Percentiles rank a stretch among this genome's conserved stretches.
These are phyloP conservation scores for Palythoa grandis DNA, from an alignment of 92 coral and sea anemone genomes.

Conservation along the genomic window DNA sequence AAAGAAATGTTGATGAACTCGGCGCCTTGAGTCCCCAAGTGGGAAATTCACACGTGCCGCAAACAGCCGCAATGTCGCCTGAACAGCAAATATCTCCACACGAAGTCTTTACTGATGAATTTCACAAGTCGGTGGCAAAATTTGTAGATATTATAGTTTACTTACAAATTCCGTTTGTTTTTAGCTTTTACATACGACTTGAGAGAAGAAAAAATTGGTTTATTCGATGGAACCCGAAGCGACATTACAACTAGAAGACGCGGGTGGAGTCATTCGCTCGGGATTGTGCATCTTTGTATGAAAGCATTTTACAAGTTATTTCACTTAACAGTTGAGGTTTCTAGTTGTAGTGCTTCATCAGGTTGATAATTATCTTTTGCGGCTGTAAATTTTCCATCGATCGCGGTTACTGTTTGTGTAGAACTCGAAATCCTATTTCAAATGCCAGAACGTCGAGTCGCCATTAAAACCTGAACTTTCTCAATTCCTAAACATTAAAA, in stretches of 20 bases:
- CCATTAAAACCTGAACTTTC: not conserved
- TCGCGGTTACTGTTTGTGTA: not conserved
- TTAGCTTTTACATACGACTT: not conserved
- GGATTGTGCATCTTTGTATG: not conserved
- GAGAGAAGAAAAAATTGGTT: constrained; percentile 9
- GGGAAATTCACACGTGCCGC: constrained; percentile 45
- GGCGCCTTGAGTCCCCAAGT: constrained; percentile 32
- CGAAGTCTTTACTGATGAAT: constrained; percentile 25
- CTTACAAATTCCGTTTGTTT: not conserved
- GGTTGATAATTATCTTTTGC: not conserved
- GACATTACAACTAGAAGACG: not conserved
- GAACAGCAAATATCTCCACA: constrained; percentile 42
- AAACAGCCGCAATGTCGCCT: constrained; percentile 51
- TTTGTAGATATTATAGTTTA: constrained; percentile 15
- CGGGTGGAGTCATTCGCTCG: constrained; percentile 34
- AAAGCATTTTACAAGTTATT: constrained; percentile 13
- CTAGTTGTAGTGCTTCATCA: not conserved
- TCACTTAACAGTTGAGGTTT: not conserved
- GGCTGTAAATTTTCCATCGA: not conserved
- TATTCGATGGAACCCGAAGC: not conserved
- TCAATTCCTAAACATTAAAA: not conserved
- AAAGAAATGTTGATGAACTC: constrained; percentile 20
- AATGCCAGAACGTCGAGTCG: not conserved
- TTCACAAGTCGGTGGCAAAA: constrained; percentile 45
- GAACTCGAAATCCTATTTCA: not conserved